phyloP scores from a whole-genome alignment of 2,113 vertebrate genomes.

The Sula dactylatra region DNA sequence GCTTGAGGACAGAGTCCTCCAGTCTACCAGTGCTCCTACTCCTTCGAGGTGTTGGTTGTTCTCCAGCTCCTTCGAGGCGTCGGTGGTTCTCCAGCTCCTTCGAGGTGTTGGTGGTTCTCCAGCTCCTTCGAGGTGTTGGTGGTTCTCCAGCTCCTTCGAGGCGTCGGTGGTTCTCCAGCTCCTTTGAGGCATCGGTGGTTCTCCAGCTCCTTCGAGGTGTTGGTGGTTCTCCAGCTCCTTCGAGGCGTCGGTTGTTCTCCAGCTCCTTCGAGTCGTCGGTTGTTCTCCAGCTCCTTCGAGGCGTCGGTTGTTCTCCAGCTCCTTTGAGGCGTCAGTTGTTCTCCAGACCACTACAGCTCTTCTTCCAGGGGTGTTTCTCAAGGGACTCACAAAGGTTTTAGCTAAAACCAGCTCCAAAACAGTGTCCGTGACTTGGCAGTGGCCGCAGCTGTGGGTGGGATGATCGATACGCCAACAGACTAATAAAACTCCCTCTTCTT shows the following conservation, averaged over 20 bases:
- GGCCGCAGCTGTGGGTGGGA: background rate
- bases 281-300: background rate
- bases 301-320: background rate
- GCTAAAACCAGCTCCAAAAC: background rate
- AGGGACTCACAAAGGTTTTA: background rate
- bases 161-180: background rate
- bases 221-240: background rate
- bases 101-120: accelerated
- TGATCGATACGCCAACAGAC: accelerated
- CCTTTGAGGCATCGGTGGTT: accelerated
- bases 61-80: accelerated
- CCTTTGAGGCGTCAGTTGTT: accelerated
- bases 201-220: background rate
- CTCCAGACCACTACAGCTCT: background rate
- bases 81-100: background rate
- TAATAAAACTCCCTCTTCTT: background rate
- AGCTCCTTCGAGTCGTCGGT: accelerated
- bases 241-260: accelerated
- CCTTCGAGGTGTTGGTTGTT: background rate
- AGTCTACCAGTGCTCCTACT: background rate
- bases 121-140: accelerated
- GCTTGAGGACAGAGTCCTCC: background rate
- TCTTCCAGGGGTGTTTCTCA: background rate
- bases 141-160: background rate
- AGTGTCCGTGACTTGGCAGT: background rate